phyloP scores from a whole-genome alignment of 1,140 invertebrate genomes.

The Steinernema feltiae region DNA sequence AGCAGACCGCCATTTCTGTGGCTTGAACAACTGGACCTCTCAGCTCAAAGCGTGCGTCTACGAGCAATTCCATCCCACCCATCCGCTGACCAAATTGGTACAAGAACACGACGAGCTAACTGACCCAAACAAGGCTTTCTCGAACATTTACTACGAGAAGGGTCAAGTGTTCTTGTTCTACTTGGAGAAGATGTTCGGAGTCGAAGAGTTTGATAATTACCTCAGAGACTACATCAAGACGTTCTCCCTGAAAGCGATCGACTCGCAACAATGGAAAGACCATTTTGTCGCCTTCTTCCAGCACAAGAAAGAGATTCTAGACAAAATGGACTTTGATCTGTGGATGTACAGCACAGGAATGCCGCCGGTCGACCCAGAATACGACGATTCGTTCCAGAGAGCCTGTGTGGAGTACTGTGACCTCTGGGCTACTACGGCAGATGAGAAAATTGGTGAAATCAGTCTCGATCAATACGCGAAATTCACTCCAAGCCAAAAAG shows the following conservation, averaged over 20 bases:
- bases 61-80: constrained; percentile 60
- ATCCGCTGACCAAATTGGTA: constrained; percentile 70
- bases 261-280: constrained; percentile 73
- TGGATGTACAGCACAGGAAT: constrained; percentile 79
- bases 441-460: constrained; percentile 60
- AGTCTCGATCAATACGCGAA: constrained; percentile 61
- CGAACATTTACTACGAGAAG: constrained; percentile 82
- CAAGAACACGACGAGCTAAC: constrained; percentile 69
- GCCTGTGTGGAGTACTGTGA: constrained; percentile 65
- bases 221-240: constrained; percentile 73
- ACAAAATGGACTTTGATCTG: constrained; percentile 72
- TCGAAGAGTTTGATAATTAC: constrained; percentile 75
- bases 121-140: constrained; percentile 87
- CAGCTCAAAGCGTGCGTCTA: constrained; percentile 17
- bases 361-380: constrained; percentile 77
- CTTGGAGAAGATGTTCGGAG: constrained; percentile 77
- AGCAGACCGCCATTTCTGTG: neutral
- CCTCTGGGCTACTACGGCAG: constrained; percentile 63
- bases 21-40: neutral
- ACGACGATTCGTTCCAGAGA: constrained; percentile 68
- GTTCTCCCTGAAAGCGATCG: constrained; percentile 76
- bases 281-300: constrained; percentile 74
- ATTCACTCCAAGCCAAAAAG: constrained; percentile 68
- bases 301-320: constrained; percentile 60
- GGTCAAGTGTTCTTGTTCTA: constrained; percentile 80